Evolutionary conservation across 2,113 vertebrate species (phyloP), one percentile per base, ranked within the genome.

Genomic region (Galemys pyrenaicus): DNA sequence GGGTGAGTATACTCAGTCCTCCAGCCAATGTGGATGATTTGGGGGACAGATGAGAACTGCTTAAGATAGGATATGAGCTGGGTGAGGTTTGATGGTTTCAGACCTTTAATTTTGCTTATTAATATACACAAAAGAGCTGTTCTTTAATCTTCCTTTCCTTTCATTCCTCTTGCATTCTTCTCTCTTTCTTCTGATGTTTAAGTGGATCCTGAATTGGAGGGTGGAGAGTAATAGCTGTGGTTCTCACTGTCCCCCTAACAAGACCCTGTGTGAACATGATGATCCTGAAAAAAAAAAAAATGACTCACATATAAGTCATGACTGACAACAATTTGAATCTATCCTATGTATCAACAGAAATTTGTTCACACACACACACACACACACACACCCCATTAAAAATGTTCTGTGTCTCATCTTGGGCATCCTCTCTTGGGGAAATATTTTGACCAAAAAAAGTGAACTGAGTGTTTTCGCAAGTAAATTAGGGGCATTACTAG

Each of bases 361-460:
- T 2, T 39, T n/a, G 12, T 64, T 84, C 22, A 65, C 26, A 28
- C 0, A 0, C 19, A 5, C 22, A 65, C 26, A 28, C 0, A 0
- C 19, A 5, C 22, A 65, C 26, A 28, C 0, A 0, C 19, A 5
- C 15, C 49, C 67, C 51, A 1, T n/a, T 62, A 4, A 74, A 4
- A 74, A 60, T 39, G 62, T n/a, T 54, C 35, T 26, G 49, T 30
- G 1, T 30, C 7, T 75, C 9, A 46, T 64, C 58, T 30, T 44
- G 17, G 24, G 9, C 5, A 30, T 44, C 35, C 6, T 62, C 60
- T 37, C 51, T 62, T 37, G 17, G 51, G 74, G 51, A 77, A 22
- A 62, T 4, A 39, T 19, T 78, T 95, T 80, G 51, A 58, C 32
- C 41, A 84, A 75, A 64, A 68, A 64, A 87, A 54, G n/a, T 35